Conservation (phyloP, 2,113 vertebrate species). For the Thalassoma bifasciatum region DNA sequence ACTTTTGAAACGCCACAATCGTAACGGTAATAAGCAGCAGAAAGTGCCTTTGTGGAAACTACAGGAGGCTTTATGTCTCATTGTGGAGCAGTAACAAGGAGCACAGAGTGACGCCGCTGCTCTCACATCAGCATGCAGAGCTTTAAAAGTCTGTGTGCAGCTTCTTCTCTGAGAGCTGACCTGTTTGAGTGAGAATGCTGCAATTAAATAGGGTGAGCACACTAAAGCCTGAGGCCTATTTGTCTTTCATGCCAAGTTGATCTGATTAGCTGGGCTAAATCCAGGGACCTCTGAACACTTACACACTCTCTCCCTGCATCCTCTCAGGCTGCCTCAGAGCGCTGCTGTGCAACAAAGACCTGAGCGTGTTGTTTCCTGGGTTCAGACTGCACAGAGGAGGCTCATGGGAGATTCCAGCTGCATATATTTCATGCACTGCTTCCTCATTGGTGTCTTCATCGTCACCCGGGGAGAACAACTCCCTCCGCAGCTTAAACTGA, state of each 20-base stretch:
- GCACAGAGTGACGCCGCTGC: background rate
- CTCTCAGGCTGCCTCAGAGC: conserved; percentile 5
- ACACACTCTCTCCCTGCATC: background rate
- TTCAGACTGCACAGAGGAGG: conserved; percentile 14
- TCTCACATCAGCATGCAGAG: conserved; percentile 2
- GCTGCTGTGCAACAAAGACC: conserved; percentile 7
- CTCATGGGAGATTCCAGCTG: conserved; percentile 32
- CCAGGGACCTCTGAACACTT: conserved; percentile 15
- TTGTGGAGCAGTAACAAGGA: background rate
- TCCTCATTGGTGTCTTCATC: background rate
- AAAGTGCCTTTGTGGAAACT: no score
- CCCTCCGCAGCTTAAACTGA: background rate
- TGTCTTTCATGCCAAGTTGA: conserved; percentile 59
- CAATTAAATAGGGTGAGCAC: conserved; percentile 65
- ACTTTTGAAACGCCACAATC: no score
- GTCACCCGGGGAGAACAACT: background rate
- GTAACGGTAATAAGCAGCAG: no score
- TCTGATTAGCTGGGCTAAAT: conserved; percentile 70
- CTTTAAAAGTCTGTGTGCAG: background rate
- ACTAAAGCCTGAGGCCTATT: conserved; percentile 52
- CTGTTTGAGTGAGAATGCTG: conserved; percentile 27
- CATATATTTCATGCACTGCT: conserved; percentile 21
- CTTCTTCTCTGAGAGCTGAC: conserved; percentile 23
- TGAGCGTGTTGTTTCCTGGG: background rate
- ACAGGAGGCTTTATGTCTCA: no score